Base-by-base conservation (phyloP, 2,888 invertebrate species). In the Heliconius aoede region DNA sequence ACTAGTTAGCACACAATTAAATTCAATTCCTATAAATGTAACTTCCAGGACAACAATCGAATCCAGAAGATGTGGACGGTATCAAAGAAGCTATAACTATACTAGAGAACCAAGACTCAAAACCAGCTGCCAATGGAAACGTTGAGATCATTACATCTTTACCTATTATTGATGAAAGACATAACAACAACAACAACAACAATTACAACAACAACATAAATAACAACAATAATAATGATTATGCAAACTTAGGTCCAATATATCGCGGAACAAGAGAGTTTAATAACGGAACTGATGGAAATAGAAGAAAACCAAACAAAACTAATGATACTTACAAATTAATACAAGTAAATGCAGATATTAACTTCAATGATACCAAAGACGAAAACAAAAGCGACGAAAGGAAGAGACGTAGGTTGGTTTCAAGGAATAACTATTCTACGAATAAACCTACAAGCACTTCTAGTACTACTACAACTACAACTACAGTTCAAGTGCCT, bases 41-140 rank as follows among this genome's bases (percentile, higher is more conserved):
- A 62, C 28, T 81, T 79, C 21, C 89, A 94, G 94, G 87, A 80
- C 87, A 84, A 55, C 86, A 88, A 32, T 82, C 87, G 68, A 91
- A 90, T 65, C 90, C 93, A 9, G 93, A 91, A 87, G 91, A 91
- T 30, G 88, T 90, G 18, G 89, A 89, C 32, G 93, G 93, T 24
- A 86, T 94, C 4, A 93, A 93, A 86, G 91, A 93, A 82, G 94
- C 94, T 51, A 93, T 94, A 78, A 85, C 91, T 8, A 92, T 94
- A 51, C 82, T 94, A 73, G 91, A 91, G 84, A 92, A 91, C 79
- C 92, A 92, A 82, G 87, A 93, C 72, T 82, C 79, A 30, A 82
- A 86, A 77, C 82, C 84, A 40, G 77, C 77, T 30, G 77, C 77
- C 30, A 84, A 82, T 40, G 86, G 85, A 73, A 83, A 83, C 32